These are phyloP conservation scores for Thripadectes ignobilis DNA, from an alignment of 2,797 vertebrate genomes.

Conservation along the genomic window DNA sequence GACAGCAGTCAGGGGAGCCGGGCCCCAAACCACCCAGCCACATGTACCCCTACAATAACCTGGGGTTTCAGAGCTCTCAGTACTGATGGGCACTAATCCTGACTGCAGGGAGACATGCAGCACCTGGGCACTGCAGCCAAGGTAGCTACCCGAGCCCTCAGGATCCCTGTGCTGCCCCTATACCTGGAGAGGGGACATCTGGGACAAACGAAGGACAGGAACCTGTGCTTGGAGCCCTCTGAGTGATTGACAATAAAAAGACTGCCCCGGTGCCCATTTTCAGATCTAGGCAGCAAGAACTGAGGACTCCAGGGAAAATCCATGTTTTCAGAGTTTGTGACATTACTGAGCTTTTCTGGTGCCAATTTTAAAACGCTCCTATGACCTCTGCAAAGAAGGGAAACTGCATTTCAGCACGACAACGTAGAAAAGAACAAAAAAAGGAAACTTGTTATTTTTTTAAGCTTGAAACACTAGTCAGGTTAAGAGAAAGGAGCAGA, in stretches of 20 bases:
- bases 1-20: neutral
- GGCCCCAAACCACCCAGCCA: neutral
- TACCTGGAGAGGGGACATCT: neutral
- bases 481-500: constrained; percentile 67
- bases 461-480: constrained; percentile 65
- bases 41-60: neutral
- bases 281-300: constrained; percentile 7
- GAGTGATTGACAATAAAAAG: constrained; percentile 12
- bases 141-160: neutral
- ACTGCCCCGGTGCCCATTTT: constrained; percentile 19
- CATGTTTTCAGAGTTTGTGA: constrained; percentile 19
- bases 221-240: neutral
- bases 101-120: neutral
- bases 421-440: constrained; percentile 44
- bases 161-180: constrained; percentile 2
- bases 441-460: constrained; percentile 59
- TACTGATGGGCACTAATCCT: neutral
- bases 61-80: neutral
- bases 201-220: constrained; percentile 6
- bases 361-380: constrained; percentile 39
- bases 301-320: constrained; percentile 36
- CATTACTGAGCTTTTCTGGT: constrained; percentile 23
- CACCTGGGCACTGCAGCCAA: neutral
- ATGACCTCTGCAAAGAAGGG: constrained; percentile 29
- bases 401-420: constrained; percentile 58